Percentiles rank a stretch among this genome's conserved stretches.
Evolutionary conservation across 2,797 vertebrate genomes (phyloP).

Genomic region (Sebastes miniatus): DNA sequence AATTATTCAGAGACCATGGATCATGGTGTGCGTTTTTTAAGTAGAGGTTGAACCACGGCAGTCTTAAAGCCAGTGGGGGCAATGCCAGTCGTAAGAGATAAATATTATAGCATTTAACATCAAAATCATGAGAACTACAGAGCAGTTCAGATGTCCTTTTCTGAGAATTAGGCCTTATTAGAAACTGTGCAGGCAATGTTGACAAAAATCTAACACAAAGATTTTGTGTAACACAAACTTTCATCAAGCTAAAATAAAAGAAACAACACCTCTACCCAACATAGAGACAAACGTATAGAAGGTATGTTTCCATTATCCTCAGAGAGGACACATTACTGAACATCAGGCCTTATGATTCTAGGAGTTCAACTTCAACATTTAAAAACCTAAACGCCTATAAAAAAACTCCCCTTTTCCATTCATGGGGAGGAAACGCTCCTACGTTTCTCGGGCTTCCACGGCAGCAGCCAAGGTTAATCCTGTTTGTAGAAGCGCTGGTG

Average conservation of each 20-base stretch:
- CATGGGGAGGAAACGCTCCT: conserved; percentile 16
- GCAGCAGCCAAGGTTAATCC: conserved; percentile 76
- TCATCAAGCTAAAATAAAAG: neutral
- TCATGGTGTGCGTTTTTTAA: neutral
- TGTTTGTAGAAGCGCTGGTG: conserved; percentile 70
- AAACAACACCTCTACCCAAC: neutral
- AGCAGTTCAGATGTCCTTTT: neutral
- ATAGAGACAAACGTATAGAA: neutral
- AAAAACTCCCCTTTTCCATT: neutral
- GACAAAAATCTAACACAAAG: neutral
- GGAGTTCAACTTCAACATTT: neutral
- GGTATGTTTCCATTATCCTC: neutral
- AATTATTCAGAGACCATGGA: neutral
- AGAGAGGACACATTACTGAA: neutral
- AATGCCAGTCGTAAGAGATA: neutral
- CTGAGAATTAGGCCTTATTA: neutral
- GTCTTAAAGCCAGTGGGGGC: neutral
- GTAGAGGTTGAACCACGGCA: neutral
- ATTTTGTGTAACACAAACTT: neutral
- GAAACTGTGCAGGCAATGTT: neutral
- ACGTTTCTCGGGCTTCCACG: conserved; percentile 3
- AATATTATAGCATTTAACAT: neutral
- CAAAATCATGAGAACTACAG: neutral
- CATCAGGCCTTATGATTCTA: neutral
- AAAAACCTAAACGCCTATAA: neutral